Conservation (phyloP, 2,797 vertebrate genomes). For the Adelosebastes latens region DNA sequence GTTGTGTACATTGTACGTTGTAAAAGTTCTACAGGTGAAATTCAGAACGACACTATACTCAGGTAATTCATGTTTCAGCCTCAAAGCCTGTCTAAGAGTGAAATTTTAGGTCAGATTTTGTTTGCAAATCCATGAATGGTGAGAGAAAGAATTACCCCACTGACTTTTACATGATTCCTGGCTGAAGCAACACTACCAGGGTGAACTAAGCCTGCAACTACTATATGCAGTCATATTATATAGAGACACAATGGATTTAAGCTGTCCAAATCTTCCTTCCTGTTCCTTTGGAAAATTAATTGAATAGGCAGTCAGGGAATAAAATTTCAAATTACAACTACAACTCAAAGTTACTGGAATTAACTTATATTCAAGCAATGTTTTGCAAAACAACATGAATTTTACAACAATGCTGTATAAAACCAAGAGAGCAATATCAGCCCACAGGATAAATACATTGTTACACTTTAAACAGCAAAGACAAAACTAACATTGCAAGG, state of each 20-base stretch:
- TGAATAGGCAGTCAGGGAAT: neutral
- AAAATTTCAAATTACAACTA: slow-evolving; percentile 33
- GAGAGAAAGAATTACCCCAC: neutral
- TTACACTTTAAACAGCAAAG: slow-evolving; percentile 51
- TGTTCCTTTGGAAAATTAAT: neutral
- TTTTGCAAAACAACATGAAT: slow-evolving; percentile 31
- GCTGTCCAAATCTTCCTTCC: neutral
- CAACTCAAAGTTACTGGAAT: slow-evolving; percentile 32
- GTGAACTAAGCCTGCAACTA: neutral
- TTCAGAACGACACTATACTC: neutral
- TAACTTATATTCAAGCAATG: slow-evolving; percentile 46
- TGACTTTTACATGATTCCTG: neutral
- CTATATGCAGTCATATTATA: neutral
- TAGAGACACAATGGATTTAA: neutral
- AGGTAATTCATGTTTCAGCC: neutral
- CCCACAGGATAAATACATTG: slow-evolving; percentile 65
- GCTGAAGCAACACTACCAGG: neutral
- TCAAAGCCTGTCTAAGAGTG: neutral
- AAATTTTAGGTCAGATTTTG: neutral
- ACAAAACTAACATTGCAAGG: slow-evolving; percentile 18
- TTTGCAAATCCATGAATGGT: neutral
- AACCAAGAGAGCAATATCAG: slow-evolving; percentile 45
- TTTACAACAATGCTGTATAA: slow-evolving; percentile 59
- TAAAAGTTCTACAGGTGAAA: neutral
- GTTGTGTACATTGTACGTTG: neutral